Evolutionary conservation across 2,797 vertebrate genomes (phyloP), one percentile per base, ranked within the genome.

Genomic region (Pagetopsis macropterus): DNA sequence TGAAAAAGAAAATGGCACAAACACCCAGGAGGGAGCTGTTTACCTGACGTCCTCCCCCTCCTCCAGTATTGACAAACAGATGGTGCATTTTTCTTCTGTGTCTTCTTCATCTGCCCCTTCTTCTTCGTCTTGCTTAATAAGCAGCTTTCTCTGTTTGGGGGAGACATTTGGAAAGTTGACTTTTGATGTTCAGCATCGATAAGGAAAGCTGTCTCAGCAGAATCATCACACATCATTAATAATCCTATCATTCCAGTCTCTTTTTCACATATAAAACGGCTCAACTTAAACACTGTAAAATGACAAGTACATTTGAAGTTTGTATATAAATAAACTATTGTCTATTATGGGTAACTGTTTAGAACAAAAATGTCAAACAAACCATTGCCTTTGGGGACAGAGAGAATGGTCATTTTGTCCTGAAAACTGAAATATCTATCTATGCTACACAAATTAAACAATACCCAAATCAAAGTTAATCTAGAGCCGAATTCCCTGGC

Each of bases 51-150:
- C 89, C 96, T 99, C 98, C 86, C 97, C 98, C 94, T 99, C 98
- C 93, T 99, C 98, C 94, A 99, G 91, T 93, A 99, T 96, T 84
- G 98, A 99, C 90, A 99, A 95, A 92, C 98, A 99, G 92, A 99
- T 99, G 92, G 97, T 99, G 93, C 98, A 99, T 84, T 99, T 99
- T 92, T 99, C 97, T 92, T 99, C 98, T 3, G 97, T 99, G 88
- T 99, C 98, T 93, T 99, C 98, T 93, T 99, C 98, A 71, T 99
- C 98, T 64, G 96, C 96, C 56, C 95, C 97, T 92, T 98, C 97
- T 51, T 98, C 97, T 66, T 96, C 97, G 58, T 99, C 97, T 92
- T 99, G 96, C 90, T 99, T 98, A 90, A 95, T 95, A 85, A 96
- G 97, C 93, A 99, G 96, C 97, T 99, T 99, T 94, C 98, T 98